A percentile compares a stretch with the other conserved stretches of the same genome.
Conservation (phyloP, 2,888 invertebrate genomes). For the Drosophila paracracens region DNA sequence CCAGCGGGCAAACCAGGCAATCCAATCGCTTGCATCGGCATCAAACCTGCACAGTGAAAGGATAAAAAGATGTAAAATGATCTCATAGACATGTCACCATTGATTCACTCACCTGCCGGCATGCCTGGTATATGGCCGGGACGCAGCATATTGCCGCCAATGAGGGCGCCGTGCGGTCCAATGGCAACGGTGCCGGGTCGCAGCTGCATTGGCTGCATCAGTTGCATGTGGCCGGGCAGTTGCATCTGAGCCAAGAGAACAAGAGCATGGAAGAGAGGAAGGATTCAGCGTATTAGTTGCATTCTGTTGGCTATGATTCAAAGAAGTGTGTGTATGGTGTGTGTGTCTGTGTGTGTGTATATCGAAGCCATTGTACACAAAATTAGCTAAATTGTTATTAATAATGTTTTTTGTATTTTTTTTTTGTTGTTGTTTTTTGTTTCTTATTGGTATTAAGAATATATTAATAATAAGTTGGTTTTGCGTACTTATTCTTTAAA, state of each 20-base stretch:
- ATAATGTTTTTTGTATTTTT: conserved; percentile 57
- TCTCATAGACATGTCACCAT: not conserved
- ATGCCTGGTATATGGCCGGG: conserved; percentile 82
- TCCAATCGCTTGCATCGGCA: conserved; percentile 84
- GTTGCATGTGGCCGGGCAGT: conserved; percentile 83
- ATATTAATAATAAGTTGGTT: conserved; percentile 68
- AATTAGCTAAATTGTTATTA: conserved; percentile 78
- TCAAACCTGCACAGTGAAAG: conserved; percentile 69
- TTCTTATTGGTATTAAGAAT: conserved; percentile 55
- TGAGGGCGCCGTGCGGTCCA: conserved; percentile 83
- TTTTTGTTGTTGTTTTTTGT: conserved; percentile 43
- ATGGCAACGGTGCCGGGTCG: conserved; percentile 83
- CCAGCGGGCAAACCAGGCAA: conserved; percentile 77
- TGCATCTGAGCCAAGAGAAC: conserved; percentile 70
- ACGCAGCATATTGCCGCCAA: conserved; percentile 84
- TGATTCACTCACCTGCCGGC: conserved; percentile 82
- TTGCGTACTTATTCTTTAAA: conserved; percentile 69
- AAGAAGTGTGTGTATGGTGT: not conserved
- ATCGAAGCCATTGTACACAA: conserved; percentile 80
- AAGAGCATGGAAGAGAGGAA: conserved; percentile 71
- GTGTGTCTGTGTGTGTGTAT: conserved; percentile 44
- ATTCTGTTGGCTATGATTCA: conserved; percentile 6
- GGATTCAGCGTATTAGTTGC: conserved; percentile 51
- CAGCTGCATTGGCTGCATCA: conserved; percentile 84
- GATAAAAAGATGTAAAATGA: not conserved